These are phyloP conservation scores for Chrysotoxum bicinctum DNA, from an alignment of 2,888 invertebrate species.

Conservation along the genomic window DNA sequence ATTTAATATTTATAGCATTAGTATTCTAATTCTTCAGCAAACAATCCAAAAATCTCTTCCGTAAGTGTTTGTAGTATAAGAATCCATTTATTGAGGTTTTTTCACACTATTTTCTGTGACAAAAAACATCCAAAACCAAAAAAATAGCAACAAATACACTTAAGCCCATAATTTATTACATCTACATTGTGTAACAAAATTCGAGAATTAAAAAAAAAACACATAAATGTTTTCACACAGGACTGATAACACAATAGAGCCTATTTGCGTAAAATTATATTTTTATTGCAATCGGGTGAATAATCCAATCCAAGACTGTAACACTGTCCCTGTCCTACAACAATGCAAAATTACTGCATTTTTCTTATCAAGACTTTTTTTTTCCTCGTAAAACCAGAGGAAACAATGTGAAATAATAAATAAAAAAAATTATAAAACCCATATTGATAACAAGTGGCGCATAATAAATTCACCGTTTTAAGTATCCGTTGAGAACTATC, in stretches of 20 bases:
- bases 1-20: too few species aligned
- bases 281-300: background rate
- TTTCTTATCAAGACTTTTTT: slow-evolving; percentile 1
- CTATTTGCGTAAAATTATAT: background rate
- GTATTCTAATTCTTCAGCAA: too few species aligned
- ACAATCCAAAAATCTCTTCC: too few species aligned
- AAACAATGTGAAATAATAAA: slow-evolving; percentile 16
- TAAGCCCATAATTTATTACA: too few species aligned
- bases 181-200: too few species aligned
- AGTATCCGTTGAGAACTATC: slow-evolving; percentile 21
- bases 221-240: background rate
- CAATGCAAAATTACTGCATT: slow-evolving; percentile 20
- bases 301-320: background rate
- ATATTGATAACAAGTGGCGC: slow-evolving; percentile 34
- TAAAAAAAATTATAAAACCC: slow-evolving; percentile 11
- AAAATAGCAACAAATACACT: too few species aligned
- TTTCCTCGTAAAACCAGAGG: background rate
- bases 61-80: too few species aligned
- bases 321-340: background rate
- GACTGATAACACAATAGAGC: background rate
- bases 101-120: too few species aligned
- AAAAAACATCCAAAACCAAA: too few species aligned
- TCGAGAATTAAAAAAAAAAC: background rate
- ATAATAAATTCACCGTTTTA: slow-evolving; percentile 28
- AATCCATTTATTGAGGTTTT: too few species aligned